A percentile compares a stretch with the other conserved stretches of the same genome.
Evolutionary conservation across 1,140 invertebrate genomes (phyloP).

Genomic region (Trachelipus rathkii): DNA sequence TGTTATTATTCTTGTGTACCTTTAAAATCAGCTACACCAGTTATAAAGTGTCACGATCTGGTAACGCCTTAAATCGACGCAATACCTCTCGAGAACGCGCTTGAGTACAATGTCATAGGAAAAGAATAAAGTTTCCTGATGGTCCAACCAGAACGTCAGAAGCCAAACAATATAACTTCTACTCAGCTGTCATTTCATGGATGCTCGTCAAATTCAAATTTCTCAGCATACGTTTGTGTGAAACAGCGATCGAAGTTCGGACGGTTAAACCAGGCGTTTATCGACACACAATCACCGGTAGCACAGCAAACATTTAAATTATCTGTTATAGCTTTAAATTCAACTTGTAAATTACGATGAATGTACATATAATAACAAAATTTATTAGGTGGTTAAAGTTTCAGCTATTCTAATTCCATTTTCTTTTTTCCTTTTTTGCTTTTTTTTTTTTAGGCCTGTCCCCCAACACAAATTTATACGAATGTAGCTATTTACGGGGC

Average conservation of each 20-base stretch:
- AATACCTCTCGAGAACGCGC: constrained; percentile 90
- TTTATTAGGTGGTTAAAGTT: no score
- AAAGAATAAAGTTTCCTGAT: constrained; percentile 84
- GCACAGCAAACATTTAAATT: no score
- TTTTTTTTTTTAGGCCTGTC: constrained; percentile 63
- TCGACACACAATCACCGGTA: constrained; percentile 78
- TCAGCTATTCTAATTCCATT: no score
- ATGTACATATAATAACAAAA: no score
- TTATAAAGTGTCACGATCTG: constrained; percentile 90
- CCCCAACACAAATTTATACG: constrained; percentile 92
- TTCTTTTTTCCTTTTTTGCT: background rate
- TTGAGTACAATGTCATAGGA: constrained; percentile 94
- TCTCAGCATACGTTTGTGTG: constrained; percentile 96
- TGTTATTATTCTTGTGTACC: background rate
- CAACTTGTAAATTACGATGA: no score
- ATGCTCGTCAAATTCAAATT: constrained; percentile 95
- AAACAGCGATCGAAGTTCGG: constrained; percentile 91
- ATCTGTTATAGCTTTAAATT: no score
- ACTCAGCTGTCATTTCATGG: constrained; percentile 94
- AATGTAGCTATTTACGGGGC: constrained; percentile 92
- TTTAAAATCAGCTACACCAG: constrained; percentile 75
- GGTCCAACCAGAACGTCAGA: constrained; percentile 74
- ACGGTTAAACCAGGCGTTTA: constrained; percentile 90
- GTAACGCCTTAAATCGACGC: constrained; percentile 80
- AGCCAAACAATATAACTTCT: constrained; percentile 85